These are phyloP conservation scores for Gopherus flavomarginatus DNA, from an alignment of 2,113 vertebrate species.

Conservation along the genomic window DNA sequence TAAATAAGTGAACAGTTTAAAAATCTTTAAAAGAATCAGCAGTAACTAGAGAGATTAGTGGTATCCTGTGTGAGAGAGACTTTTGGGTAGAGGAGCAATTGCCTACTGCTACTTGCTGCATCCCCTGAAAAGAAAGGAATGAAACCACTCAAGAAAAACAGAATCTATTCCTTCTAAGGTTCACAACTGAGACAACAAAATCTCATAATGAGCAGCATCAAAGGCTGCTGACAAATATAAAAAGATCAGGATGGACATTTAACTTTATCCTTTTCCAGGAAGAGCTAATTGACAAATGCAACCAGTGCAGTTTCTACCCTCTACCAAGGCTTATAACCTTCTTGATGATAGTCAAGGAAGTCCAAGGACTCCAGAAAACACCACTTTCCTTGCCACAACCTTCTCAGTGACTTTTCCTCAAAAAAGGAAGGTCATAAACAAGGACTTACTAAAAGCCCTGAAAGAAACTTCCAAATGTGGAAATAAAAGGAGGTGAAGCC, in stretches of 20 bases:
- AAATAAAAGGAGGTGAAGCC: conserved; percentile 47
- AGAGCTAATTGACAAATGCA: neutral
- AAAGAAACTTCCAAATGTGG: conserved; percentile 31
- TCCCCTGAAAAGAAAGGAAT: neutral
- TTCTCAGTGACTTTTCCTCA: neutral
- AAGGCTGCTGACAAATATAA: neutral
- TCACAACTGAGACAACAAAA: neutral
- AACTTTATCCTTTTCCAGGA: neutral
- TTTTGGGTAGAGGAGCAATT: no score
- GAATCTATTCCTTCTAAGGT: neutral
- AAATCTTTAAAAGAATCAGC: neutral
- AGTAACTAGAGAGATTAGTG: neutral
- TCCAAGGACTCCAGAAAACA: conserved; percentile 19
- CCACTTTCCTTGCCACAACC: neutral
- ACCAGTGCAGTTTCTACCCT: neutral
- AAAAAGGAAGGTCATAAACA: neutral
- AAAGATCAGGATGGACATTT: neutral
- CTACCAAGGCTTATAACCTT: neutral
- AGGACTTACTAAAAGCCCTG: conserved; percentile 44
- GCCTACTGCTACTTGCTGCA: no score
- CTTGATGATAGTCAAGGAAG: neutral
- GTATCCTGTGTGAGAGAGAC: no score
- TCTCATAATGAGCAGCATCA: neutral
- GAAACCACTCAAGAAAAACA: neutral
- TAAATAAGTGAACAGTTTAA: neutral